phyloP scores from a whole-genome alignment of 2,113 vertebrate genomes.

The Porphyrio hochstetteri region DNA sequence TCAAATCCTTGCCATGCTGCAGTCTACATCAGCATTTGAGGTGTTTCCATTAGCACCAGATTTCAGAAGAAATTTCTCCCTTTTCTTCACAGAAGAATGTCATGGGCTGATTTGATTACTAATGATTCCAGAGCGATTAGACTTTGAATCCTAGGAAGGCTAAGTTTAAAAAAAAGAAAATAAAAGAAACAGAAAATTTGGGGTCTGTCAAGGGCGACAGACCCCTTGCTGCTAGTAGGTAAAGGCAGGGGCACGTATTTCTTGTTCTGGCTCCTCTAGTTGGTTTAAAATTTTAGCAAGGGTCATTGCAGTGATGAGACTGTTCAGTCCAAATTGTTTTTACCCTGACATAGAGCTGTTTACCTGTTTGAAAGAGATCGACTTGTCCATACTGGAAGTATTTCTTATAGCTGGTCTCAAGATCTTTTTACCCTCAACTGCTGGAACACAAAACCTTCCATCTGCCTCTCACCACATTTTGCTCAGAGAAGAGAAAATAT shows the following conservation, averaged over 20 bases:
- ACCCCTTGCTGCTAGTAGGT: neutral
- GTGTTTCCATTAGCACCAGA: neutral
- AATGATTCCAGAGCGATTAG: neutral
- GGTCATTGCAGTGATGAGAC: neutral
- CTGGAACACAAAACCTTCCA: constrained; percentile 39
- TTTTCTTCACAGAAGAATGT: neutral
- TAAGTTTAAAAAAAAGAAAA: neutral
- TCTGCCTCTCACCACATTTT: constrained; percentile 27
- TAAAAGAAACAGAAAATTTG: neutral
- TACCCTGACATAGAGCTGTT: neutral
- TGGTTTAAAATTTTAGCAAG: neutral
- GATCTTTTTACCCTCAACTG: constrained; percentile 7
- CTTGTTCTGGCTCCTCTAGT: neutral
- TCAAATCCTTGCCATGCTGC: neutral
- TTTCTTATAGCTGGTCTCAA: neutral
- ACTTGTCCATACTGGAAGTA: neutral
- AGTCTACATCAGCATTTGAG: neutral
- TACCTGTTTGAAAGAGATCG: neutral
- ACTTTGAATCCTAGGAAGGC: neutral
- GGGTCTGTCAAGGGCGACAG: neutral
- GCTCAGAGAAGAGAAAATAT: constrained; percentile 42
- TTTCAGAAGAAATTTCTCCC: neutral
- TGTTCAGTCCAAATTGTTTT: neutral
- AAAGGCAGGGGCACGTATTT: neutral
- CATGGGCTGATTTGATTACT: neutral